phyloP scores from a whole-genome alignment of 1,140 invertebrate species.

The Brachionus angularis region DNA sequence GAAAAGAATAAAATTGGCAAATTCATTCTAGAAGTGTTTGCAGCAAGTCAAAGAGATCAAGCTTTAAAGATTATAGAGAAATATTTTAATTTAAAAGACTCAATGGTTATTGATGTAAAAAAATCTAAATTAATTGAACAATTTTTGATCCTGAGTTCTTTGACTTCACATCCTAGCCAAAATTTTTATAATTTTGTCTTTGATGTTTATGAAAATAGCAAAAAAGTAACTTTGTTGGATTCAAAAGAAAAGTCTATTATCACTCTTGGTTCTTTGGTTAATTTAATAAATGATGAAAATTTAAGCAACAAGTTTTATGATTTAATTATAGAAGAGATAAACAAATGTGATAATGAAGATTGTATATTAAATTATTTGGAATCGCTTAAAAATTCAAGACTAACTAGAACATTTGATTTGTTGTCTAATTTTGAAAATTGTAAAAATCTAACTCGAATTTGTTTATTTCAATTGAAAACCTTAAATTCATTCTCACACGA shows the following conservation, averaged over 20 bases:
- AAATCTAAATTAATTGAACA: neutral
- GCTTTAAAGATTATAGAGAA: neutral
- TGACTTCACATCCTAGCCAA: neutral
- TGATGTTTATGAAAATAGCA: neutral
- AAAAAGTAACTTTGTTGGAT: neutral
- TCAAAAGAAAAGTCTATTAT: neutral
- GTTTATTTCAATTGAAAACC: conserved; percentile 12
- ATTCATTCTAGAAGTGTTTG: conserved; percentile 3
- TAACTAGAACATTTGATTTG: neutral
- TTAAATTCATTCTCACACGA: no score
- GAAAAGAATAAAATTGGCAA: neutral
- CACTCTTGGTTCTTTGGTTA: neutral
- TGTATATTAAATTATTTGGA: neutral
- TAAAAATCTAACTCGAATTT: neutral
- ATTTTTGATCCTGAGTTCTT: conserved; percentile 11
- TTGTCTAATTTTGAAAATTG: neutral
- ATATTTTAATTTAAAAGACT: neutral
- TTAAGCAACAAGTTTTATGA: no score
- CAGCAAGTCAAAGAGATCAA: neutral
- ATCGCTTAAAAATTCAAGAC: neutral
- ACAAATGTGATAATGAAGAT: neutral
- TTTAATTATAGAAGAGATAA: no score
- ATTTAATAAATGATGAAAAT: neutral
- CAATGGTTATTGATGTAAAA: conserved; percentile 3
- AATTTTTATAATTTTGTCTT: neutral